Conservation (phyloP, 1,140 invertebrate species). For the Tetragnatha versicolor region DNA sequence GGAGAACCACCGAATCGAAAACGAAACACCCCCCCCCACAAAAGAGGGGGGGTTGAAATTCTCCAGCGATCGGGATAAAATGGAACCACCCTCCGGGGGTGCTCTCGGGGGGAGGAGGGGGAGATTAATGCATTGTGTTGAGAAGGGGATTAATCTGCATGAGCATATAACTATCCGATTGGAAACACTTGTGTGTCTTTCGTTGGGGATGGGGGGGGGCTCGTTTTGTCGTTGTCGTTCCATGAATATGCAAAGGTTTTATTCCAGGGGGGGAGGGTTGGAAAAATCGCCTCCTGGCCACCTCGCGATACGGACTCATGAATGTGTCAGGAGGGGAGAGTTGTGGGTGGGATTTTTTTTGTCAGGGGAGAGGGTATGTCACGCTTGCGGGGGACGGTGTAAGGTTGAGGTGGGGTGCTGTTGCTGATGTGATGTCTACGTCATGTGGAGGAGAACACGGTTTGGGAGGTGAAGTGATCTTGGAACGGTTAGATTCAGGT, state of each 20-base stretch:
- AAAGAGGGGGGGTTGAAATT: slow-evolving; percentile 4
- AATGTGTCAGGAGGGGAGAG: slow-evolving; percentile 30
- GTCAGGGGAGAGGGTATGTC: no score
- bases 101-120: slow-evolving; percentile 16
- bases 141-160: slow-evolving; percentile 54
- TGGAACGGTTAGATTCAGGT: no score
- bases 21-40: no score
- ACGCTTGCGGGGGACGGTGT: not conserved
- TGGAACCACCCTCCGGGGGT: slow-evolving; percentile 39
- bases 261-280: not conserved
- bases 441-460: no score
- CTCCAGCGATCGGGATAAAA: slow-evolving; percentile 53
- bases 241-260: slow-evolving; percentile 54
- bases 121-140: slow-evolving; percentile 55
- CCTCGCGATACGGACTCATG: slow-evolving; percentile 4
- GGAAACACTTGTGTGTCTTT: slow-evolving; percentile 54
- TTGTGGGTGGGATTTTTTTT: no score
- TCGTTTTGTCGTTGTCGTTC: slow-evolving; percentile 2
- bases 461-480: no score
- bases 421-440: slow-evolving; percentile 41
- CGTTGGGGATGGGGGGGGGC: slow-evolving; percentile 16
- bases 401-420: not conserved
- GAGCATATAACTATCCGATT: slow-evolving; percentile 55
- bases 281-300: slow-evolving; percentile 46
- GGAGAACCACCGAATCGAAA: no score